These are phyloP conservation scores for Amphipoea lucens DNA, from an alignment of 2,888 invertebrate species.

Conservation along the genomic window DNA sequence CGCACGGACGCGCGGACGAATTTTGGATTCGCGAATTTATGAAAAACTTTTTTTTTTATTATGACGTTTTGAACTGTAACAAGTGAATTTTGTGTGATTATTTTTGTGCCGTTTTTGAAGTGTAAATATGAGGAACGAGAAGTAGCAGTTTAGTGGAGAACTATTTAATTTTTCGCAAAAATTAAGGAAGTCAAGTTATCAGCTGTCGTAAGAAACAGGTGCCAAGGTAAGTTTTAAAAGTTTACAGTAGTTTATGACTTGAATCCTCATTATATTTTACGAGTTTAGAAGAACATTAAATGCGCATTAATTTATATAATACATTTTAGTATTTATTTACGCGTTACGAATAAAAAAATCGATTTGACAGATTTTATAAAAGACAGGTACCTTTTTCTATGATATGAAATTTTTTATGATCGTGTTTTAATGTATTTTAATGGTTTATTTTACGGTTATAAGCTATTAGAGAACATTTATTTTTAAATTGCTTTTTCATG, in stretches of 20 bases:
- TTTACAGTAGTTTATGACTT: slow-evolving; percentile 40
- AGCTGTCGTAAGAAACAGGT: slow-evolving; percentile 61
- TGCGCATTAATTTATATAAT: slow-evolving; percentile 1
- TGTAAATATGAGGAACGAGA: slow-evolving; percentile 71
- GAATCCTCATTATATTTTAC: slow-evolving; percentile 34
- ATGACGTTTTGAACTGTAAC: slow-evolving; percentile 68
- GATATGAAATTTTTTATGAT: slow-evolving; percentile 39
- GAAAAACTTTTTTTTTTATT: slow-evolving; percentile 65
- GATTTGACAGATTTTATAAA: slow-evolving; percentile 23
- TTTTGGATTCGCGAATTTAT: slow-evolving; percentile 73
- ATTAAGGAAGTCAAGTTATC: slow-evolving; percentile 69
- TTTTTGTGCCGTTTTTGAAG: slow-evolving; percentile 72
- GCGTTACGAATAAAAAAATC: slow-evolving; percentile 20
- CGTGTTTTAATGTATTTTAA: slow-evolving; percentile 39
- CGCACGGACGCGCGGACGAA: slow-evolving; percentile 83
- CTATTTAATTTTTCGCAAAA: slow-evolving; percentile 69
- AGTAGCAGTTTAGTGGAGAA: slow-evolving; percentile 76
- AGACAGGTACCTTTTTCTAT: slow-evolving; percentile 21
- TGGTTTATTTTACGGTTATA: slow-evolving; percentile 54
- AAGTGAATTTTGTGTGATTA: slow-evolving; percentile 75
- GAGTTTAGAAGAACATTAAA: slow-evolving; percentile 33
- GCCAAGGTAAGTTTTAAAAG: slow-evolving; percentile 71
- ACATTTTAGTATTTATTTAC: slow-evolving; percentile 27
- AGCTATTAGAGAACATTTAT: slow-evolving; percentile 38
- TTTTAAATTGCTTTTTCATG: slow-evolving; percentile 43